Conservation (phyloP, 1,140 invertebrate genomes). For the Lerema accius region DNA sequence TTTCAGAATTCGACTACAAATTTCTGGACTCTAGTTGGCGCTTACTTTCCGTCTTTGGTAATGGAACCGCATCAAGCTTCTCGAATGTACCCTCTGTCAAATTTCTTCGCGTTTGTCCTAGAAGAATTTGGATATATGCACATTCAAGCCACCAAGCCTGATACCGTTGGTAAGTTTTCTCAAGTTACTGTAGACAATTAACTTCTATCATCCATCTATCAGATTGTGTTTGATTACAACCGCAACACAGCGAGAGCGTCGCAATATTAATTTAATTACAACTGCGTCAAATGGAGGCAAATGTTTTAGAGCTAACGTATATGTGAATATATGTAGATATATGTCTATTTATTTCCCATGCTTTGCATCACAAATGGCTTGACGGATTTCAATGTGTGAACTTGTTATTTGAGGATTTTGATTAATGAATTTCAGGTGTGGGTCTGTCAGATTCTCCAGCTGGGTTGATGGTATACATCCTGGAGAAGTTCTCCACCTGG, state of each 20-base stretch:
- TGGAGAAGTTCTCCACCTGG: slow-evolving; percentile 94
- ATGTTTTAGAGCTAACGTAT: too few relatives aligned
- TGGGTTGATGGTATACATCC: slow-evolving; percentile 91
- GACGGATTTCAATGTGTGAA: too few relatives aligned
- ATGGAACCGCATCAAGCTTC: slow-evolving; percentile 83
- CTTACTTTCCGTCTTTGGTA: slow-evolving; percentile 75
- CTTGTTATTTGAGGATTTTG: too few relatives aligned
- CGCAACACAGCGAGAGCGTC: too few relatives aligned
- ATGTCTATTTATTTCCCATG: too few relatives aligned
- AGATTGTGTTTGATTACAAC: too few relatives aligned
- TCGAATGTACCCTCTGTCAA: slow-evolving; percentile 85
- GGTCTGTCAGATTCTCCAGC: slow-evolving; percentile 87
- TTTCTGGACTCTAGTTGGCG: slow-evolving; percentile 50
- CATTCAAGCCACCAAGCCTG: slow-evolving; percentile 94
- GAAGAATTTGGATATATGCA: slow-evolving; percentile 92
- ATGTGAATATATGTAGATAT: too few relatives aligned
- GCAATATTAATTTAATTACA: too few relatives aligned
- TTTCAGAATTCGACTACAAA: slow-evolving; percentile 42
- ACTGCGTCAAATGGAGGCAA: too few relatives aligned
- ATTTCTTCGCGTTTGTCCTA: slow-evolving; percentile 79
- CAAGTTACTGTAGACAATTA: too few relatives aligned
- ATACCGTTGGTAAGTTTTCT: slow-evolving; percentile 87
- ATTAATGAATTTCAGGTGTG: slow-evolving; percentile 68
- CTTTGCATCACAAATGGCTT: too few relatives aligned
- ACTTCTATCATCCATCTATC: too few relatives aligned